Evolutionary conservation across 2,113 vertebrate genomes (phyloP), one percentile per base, ranked within the genome.

Genomic region (Hippocampus zosterae): DNA sequence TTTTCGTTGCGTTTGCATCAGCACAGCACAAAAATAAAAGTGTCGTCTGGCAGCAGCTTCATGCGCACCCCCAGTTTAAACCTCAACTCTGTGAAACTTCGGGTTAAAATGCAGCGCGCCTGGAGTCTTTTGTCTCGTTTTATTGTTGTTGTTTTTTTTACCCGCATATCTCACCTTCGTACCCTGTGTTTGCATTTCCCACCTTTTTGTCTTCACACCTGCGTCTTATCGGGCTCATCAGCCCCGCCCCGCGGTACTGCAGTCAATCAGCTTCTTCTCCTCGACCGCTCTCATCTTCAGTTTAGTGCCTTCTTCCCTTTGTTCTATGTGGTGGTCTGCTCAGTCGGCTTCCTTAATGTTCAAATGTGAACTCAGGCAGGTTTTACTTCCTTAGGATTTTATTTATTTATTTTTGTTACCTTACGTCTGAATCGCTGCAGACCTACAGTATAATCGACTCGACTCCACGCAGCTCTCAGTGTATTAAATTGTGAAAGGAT

Each of bases 1-100:
- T 23, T 79, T 87, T 78, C 73, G 82, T 84, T 85, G 75, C 68
- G 71, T 79, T 74, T 79, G 73, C 71, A 72, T 80, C 69, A 77
- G 70, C 69, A 65, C 74, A 66, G 68, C 65, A 71, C 73, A 75
- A 79, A 70, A 79, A 55, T 59, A 61, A 33, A 21, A 69, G 72
- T 64, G 76, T 70, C n/a, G 48, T 55, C 41, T 55, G 33, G 70
- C 69, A 61, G 42, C 74, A 79, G 76, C 71, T 70, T 59, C 61
- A 74, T 40, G 55, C 15, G 21, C 21, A 13, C 11, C 23, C 9
- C 23, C n/a, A 13, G 52, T 37, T 53, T 23, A 23, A 56, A 29
- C 5, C 53, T 23, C n/a, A 12, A 56, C 56, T 59, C 13, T 59
- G 53, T 23, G 12, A 59, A 59, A 29, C n/a, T 59, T 37, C n/a